Evolutionary conservation across 2,888 invertebrate genomes (phyloP), one percentile per base, ranked within the genome.

Genomic region (Aphidoletes aphidimyza): DNA sequence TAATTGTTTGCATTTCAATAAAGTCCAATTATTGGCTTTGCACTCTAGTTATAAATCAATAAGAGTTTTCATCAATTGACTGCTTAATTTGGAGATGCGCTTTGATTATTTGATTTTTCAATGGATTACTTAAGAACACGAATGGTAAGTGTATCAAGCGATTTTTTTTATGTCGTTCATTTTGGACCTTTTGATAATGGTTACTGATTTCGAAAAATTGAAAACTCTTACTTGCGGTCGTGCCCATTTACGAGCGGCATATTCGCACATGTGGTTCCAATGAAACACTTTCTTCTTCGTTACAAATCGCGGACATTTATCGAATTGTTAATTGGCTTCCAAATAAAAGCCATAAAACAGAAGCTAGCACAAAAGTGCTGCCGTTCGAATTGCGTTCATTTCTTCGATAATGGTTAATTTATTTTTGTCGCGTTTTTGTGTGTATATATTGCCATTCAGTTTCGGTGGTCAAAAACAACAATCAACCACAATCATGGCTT

Each of bases 231-330:
- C 34, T 30, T 14, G 69, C 14, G 47, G 3, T 3, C 30, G 30
- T 69, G 69, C 0, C 30, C 22, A 54, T n/a, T n/a, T n/a, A n/a
- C n/a, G n/a, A n/a, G n/a, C 22, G 11, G 30, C 30, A 69, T 0
- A 14, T 69, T 69, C 26, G 69, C 69, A 34, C 69, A 69, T 69
- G 69, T 69, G 8, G n/a, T 19, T 47, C 14, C 2, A 11, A 69
- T 69, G 30, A 69, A 81, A 81, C 81, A 81, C 81, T 81, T 81
- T 81, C 81, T 81, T 81, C 81, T 81, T 81, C 81, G 37, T 81
- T 81, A 81, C 37, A 81, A 81, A 37, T 81, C 14, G n/a, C n/a
- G n/a, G 22, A 81, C 81, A 37, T 81, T 37, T 37, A 37, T 37
- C 37, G 81, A 36, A 81, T 81, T 37, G 36, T 37, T 81, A 37